Evolutionary conservation across 2,797 vertebrate genomes (phyloP).

Genomic region (Pseudotriccus pelzelni): DNA sequence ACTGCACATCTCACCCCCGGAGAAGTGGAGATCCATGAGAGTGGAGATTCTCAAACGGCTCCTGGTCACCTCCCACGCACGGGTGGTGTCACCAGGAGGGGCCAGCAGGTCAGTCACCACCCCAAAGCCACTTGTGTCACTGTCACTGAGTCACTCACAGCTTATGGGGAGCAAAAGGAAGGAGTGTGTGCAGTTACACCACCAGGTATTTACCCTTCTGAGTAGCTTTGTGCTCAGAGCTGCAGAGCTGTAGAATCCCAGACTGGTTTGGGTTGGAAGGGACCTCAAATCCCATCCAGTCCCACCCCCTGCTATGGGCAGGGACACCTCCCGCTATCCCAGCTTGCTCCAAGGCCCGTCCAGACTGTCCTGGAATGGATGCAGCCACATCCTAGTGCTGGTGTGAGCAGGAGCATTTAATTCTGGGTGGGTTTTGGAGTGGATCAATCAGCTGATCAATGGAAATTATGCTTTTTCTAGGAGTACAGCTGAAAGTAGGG

Average conservation of each 20-base stretch:
- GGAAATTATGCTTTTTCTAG: background rate
- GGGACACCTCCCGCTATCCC: background rate
- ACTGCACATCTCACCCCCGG: conserved; percentile 90
- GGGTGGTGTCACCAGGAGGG: conserved; percentile 87
- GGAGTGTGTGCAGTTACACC: background rate
- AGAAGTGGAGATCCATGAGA: conserved; percentile 86
- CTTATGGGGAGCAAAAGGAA: background rate
- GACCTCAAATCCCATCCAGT: background rate
- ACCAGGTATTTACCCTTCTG: background rate
- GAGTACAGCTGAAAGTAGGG: background rate
- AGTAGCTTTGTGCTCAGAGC: background rate
- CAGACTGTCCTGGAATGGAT: background rate
- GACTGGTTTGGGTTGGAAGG: background rate
- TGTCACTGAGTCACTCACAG: background rate
- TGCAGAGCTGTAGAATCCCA: background rate
- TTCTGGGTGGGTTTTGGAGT: background rate
- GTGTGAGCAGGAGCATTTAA: background rate
- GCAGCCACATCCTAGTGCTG: background rate
- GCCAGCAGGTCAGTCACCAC: conserved; percentile 87
- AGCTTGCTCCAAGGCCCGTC: rapidly evolving
- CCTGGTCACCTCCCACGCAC: conserved; percentile 85
- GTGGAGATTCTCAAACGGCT: conserved; percentile 89
- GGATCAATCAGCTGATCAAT: background rate
- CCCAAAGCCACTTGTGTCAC: too few relatives aligned
- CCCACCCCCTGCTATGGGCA: background rate